Evolutionary conservation across 1,140 invertebrate genomes (phyloP).

Genomic region (Aphaenogaster rudis): DNA sequence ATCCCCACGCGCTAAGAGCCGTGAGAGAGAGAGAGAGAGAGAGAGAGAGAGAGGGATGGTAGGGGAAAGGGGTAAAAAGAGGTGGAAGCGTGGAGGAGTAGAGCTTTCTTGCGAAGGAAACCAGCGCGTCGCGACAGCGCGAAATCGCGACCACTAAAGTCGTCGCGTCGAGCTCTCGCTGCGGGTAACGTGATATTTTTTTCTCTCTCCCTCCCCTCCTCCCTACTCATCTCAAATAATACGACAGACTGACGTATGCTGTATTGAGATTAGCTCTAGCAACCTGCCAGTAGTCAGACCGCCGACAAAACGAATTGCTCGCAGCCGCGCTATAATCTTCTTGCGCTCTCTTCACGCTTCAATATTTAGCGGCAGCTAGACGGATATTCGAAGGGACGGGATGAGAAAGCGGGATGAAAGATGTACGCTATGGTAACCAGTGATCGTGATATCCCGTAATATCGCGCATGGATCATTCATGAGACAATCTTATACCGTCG

Average conservation of each 20-base stretch:
- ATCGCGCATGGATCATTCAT: slow-evolving; percentile 46
- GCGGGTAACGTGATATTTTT: background rate
- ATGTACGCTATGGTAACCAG: background rate
- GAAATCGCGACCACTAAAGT: slow-evolving; percentile 32
- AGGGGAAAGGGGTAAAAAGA: background rate
- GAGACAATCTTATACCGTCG: background rate
- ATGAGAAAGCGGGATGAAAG: slow-evolving; percentile 4
- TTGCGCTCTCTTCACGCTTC: background rate
- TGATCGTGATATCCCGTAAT: slow-evolving; percentile 8
- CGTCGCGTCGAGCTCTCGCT: slow-evolving; percentile 6
- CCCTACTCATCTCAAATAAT: no score
- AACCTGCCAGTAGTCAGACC: background rate
- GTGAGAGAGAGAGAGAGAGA: slow-evolving; percentile 27
- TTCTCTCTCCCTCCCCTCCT: background rate
- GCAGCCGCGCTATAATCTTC: background rate
- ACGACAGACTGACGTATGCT: background rate
- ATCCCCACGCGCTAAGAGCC: slow-evolving; percentile 40
- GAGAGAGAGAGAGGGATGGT: slow-evolving; percentile 31
- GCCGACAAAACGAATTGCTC: slow-evolving; percentile 7
- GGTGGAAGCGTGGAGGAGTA: background rate
- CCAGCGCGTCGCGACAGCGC: slow-evolving; percentile 53
- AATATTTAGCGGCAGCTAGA: background rate
- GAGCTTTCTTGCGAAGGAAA: slow-evolving; percentile 39
- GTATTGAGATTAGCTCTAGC: slow-evolving; percentile 39
- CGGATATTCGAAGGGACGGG: background rate